Base-by-base conservation (phyloP, 2,888 invertebrate species). In the Idaea straminata region DNA sequence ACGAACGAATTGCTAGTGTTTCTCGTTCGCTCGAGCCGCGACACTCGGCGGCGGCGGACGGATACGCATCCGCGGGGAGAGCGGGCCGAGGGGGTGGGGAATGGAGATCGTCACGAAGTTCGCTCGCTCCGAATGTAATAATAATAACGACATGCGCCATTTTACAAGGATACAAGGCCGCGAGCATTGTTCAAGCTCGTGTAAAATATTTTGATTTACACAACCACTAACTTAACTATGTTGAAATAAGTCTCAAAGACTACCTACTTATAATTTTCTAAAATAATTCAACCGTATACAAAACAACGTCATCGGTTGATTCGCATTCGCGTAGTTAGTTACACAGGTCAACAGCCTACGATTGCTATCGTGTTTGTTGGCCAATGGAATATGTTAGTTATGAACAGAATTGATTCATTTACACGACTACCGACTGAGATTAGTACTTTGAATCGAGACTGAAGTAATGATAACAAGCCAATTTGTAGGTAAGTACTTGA, bases 111-210 rank as follows among this genome's bases (percentile, higher is more conserved):
- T 89, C 91, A 91, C 89, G 92, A 92, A 92, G 91, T 91, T 91
- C 85, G 90, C 91, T 91, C 85, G 90, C 91, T 91, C 86, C 90
- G 89, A 89, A 88, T 88, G 89, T 88, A 91, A 89, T 91, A 91
- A 91, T 88, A 89, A 91, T 88, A 88, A 86, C 86, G 86, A 69
- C 69, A 69, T 86, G 91, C 91, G 91, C 92, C 91, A 91, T 91
- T 91, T 91, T 91, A 91, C 90, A 91, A 91, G 90, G 91, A 91
- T 90, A 88, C 90, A 90, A 90, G 90, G 89, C 89, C 86, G 84
- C 85, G 85, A 88, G 83, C 78, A 86, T 88, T 87, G 85, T 87
- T 84, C 77, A 73, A 83, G 80, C 79, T 81, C 80, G 78, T 83
- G 78, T 79, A 86, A 83, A 81, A 78, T 73, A 77, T 73, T 74